Base-by-base conservation (phyloP, 2,888 invertebrate species). In the Trissoscelio sp. region DNA sequence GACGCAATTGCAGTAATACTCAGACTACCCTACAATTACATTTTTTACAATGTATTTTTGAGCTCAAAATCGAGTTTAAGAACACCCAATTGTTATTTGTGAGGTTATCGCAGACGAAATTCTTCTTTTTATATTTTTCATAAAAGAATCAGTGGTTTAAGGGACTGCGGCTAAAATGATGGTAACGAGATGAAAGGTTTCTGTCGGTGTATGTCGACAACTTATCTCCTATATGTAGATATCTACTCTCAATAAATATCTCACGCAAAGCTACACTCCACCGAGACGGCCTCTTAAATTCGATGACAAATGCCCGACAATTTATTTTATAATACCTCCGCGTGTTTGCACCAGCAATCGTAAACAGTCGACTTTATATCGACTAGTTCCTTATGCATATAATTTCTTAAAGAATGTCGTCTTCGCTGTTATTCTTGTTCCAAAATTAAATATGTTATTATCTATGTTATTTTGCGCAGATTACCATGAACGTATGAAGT, bases 291-390 rank as follows among this genome's bases (percentile, higher is more conserved):
- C 55, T 55, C 48, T 69, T 69, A 69, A 69, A 57, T 69, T 57
- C 39, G 28, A 53, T 24, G 53, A 39, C 39, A 42, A 53, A 53
- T 53, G 28, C 14, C 12, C 57, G 24, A 34, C 28, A 69, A 44
- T 69, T 44, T 69, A 69, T 34, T 44, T 48, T 37, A 48, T 48
- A 64, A 48, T 55, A 28, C 34, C 14, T 67, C 6, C 39, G 39
- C 9, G 18, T 24, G 12, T 67, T 53, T 16, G 11, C 9, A 39
- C 28, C 12, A n/a, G n/a, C 12, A 2, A 14, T 37, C 37, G 22
- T 66, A 66, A 66, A 66, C 39, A 34, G 34, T 22, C n/a, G 64
- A 51, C 51, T 66, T 66, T 66, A 51, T 51, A 66, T 51, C 2
- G 16, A 5, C 24, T 14, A 14, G 39, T 42, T 60, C 24, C 22